These are phyloP conservation scores for Macrosteles quadrilineatus DNA, from an alignment of 1,140 invertebrate species.

Conservation along the genomic window DNA sequence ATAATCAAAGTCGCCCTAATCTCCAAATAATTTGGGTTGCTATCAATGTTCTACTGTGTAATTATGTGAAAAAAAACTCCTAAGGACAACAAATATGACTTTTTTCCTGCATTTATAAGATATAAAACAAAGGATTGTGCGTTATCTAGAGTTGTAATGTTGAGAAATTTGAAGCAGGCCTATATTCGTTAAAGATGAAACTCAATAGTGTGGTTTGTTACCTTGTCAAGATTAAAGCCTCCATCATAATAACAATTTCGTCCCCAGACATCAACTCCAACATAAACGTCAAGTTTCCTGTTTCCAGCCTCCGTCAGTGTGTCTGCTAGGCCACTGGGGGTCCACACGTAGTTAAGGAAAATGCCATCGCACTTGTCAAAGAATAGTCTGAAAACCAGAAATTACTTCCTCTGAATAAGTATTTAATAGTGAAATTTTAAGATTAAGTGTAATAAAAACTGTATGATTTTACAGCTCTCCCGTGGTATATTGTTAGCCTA, in stretches of 20 bases:
- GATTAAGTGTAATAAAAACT: too few species aligned
- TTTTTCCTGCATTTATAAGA: constrained; percentile 90
- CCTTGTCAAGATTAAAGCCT: constrained; percentile 78
- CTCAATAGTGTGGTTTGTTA: constrained; percentile 78
- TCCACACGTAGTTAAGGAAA: constrained; percentile 95
- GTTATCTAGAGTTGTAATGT: too few species aligned
- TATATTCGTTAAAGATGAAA: constrained; percentile 84
- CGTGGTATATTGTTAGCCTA: too few species aligned
- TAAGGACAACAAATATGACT: constrained; percentile 57
- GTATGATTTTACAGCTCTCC: too few species aligned
- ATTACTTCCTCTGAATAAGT: too few species aligned
- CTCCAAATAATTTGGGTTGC: too few species aligned
- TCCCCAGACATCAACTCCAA: constrained; percentile 96
- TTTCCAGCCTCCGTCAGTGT: constrained; percentile 54
- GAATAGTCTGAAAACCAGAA: constrained; percentile 66
- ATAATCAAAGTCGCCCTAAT: too few species aligned
- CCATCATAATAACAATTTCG: constrained; percentile 84
- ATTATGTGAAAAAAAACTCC: too few species aligned
- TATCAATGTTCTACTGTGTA: too few species aligned
- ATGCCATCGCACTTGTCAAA: constrained; percentile 91
- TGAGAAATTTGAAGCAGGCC: too few species aligned
- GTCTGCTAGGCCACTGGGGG: constrained; percentile 59
- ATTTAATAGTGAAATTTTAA: too few species aligned
- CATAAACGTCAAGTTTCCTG: constrained; percentile 74
- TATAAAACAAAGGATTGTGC: constrained; percentile 90